These are phyloP conservation scores for Corythaeola cristata DNA, from an alignment of 2,113 vertebrate genomes.

Conservation along the genomic window DNA sequence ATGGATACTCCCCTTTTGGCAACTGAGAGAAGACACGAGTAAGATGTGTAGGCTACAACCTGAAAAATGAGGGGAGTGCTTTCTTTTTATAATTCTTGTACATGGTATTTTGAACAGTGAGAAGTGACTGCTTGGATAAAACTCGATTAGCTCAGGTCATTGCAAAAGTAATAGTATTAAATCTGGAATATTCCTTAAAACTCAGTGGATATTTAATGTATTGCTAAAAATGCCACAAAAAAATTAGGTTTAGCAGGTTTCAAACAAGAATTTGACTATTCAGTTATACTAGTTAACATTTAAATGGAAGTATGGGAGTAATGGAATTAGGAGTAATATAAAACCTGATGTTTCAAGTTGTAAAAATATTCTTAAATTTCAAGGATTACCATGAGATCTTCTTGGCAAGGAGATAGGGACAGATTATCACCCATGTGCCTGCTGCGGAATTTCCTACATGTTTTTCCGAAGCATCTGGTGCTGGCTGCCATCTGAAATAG, in stretches of 20 bases:
- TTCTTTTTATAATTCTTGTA: background rate
- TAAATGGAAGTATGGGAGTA: background rate
- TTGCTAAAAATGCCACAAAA: background rate
- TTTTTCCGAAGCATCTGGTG: slow-evolving; percentile 27
- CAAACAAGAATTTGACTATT: background rate
- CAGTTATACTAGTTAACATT: background rate
- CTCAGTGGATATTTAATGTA: background rate
- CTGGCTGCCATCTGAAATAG: slow-evolving; percentile 27
- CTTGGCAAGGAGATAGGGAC: slow-evolving; percentile 16
- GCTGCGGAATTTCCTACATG: slow-evolving; percentile 40
- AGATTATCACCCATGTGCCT: slow-evolving; percentile 42
- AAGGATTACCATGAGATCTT: slow-evolving; percentile 39
- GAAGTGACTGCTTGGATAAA: background rate
- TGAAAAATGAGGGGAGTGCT: background rate
- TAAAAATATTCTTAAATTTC: slow-evolving; percentile 35
- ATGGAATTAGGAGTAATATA: background rate
- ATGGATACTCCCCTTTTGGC: background rate
- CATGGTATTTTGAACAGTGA: background rate
- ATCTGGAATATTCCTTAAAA: background rate
- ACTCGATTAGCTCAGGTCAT: background rate
- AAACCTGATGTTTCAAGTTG: slow-evolving; percentile 8
- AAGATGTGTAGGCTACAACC: background rate
- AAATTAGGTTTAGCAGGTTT: background rate
- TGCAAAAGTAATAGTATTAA: background rate
- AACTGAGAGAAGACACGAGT: background rate